Percentiles rank a stretch among this genome's conserved stretches.
Conservation (phyloP, 2,797 vertebrate genomes). For the Thripadectes ignobilis region DNA sequence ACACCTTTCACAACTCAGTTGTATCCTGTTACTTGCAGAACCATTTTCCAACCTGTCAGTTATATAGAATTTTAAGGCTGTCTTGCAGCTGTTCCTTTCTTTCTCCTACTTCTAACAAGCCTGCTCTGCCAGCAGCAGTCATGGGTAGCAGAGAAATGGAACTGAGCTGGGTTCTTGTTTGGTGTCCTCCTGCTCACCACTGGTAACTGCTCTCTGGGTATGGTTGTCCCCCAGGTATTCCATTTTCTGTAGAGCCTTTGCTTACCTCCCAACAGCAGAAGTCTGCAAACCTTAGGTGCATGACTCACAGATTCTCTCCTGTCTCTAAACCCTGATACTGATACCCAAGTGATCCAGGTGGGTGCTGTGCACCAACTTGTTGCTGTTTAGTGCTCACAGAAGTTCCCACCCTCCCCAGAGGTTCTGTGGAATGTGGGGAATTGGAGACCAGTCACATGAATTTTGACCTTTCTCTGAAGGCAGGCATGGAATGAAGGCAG, state of each 20-base stretch:
- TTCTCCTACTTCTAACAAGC: background rate
- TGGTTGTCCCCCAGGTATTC: background rate
- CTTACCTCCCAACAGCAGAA: background rate
- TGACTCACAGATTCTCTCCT: background rate
- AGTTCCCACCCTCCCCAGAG: background rate
- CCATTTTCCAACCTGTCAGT: background rate
- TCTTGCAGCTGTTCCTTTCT: background rate
- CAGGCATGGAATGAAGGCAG: background rate
- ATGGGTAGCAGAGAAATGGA: background rate
- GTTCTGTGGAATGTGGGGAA: background rate
- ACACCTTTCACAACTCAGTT: background rate
- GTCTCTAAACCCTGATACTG: background rate
- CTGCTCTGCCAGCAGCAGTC: background rate
- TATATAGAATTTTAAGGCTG: background rate
- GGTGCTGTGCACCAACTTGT: background rate
- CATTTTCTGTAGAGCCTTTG: background rate
- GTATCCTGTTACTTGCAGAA: background rate
- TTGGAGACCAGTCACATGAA: background rate
- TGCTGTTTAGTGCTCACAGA: background rate
- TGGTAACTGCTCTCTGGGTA: background rate
- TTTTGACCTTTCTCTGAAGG: background rate
- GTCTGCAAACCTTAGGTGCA: background rate
- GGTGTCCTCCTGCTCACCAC: accelerated
- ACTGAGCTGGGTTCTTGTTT: background rate
- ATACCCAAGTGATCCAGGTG: background rate